Evolutionary conservation across 1,140 invertebrate genomes (phyloP).

Genomic region (Brachionus angularis): DNA sequence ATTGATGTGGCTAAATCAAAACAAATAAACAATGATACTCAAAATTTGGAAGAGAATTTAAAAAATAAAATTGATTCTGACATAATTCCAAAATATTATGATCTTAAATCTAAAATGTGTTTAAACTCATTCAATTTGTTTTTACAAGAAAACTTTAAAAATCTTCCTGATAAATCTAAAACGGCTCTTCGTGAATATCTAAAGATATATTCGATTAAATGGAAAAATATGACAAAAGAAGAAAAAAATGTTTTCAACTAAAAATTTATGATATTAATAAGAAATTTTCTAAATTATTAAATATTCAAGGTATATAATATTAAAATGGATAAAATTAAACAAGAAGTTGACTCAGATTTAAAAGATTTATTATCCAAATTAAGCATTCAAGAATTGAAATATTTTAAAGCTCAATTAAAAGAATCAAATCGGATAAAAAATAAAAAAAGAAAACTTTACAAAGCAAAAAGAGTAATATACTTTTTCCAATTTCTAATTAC

Average conservation of each 20-base stretch:
- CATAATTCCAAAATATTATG: no score
- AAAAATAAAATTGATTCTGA: no score
- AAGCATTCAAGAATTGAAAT: conserved; percentile 14
- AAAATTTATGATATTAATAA: neutral
- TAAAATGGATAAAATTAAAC: neutral
- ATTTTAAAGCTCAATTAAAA: conserved; percentile 31
- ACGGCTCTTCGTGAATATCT: neutral
- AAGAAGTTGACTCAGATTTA: neutral
- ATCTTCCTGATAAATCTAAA: no score
- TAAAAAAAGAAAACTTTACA: neutral
- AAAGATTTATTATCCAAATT: conserved; percentile 11
- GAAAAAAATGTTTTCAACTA: conserved; percentile 1
- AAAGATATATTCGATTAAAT: neutral
- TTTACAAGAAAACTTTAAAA: no score
- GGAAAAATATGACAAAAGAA: neutral
- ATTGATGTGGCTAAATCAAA: no score
- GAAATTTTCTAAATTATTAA: neutral
- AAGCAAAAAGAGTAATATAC: no score
- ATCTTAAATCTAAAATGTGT: no score
- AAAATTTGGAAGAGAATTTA: no score
- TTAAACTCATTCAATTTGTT: no score
- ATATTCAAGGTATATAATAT: neutral
- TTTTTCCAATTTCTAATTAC: no score
- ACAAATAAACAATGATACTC: no score
- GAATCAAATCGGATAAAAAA: conserved; percentile 1